phyloP scores from a whole-genome alignment of 2,797 vertebrate genomes.

The Bradypus variegatus region DNA sequence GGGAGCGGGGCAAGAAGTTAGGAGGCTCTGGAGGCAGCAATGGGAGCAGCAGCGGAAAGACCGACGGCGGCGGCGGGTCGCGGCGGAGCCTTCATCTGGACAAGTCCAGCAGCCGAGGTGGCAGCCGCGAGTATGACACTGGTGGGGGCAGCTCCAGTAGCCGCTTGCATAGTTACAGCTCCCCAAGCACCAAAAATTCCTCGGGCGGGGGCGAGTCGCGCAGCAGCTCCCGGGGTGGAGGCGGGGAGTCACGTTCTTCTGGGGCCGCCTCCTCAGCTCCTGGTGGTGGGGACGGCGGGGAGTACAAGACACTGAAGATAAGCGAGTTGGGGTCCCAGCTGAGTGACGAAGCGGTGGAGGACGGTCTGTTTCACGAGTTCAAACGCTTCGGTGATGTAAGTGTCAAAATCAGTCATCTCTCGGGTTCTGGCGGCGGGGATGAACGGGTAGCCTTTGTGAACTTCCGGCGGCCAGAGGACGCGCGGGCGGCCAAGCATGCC shows the following conservation, averaged over 20 bases:
- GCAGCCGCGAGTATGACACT: slow-evolving; percentile 87
- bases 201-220: slow-evolving; percentile 84
- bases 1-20: slow-evolving; percentile 78
- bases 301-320: slow-evolving; percentile 97
- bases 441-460: slow-evolving; percentile 96
- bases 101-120: slow-evolving; percentile 77
- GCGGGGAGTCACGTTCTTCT: slow-evolving; percentile 80
- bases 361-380: slow-evolving; percentile 96
- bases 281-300: slow-evolving; percentile 71
- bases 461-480: slow-evolving; percentile 94
- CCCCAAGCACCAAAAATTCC: slow-evolving; percentile 77
- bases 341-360: slow-evolving; percentile 97
- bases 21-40: slow-evolving; percentile 91
- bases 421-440: slow-evolving; percentile 77
- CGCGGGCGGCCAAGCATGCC: slow-evolving; percentile 92
- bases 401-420: slow-evolving; percentile 92
- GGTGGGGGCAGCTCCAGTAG: slow-evolving; percentile 77
- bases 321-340: slow-evolving; percentile 95
- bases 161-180: slow-evolving; percentile 81
- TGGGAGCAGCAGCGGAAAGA: slow-evolving; percentile 77
- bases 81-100: slow-evolving; percentile 75
- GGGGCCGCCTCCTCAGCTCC: slow-evolving; percentile 73
- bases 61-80: slow-evolving; percentile 65
- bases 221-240: slow-evolving; percentile 77
- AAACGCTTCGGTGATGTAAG: slow-evolving; percentile 98